Conservation (phyloP, 1,140 invertebrate genomes). For the Brachionus rubens region DNA sequence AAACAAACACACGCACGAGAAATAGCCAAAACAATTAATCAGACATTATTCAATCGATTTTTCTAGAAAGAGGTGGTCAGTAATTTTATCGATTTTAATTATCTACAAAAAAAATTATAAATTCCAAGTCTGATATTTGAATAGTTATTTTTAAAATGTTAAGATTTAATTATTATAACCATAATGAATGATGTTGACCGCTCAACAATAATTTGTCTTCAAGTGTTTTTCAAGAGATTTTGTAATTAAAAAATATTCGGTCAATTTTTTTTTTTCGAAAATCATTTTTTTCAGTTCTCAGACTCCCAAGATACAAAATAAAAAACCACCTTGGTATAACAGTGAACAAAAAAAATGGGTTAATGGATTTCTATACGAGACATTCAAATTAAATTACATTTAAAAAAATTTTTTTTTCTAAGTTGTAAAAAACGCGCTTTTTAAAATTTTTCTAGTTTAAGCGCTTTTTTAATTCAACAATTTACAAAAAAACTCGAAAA, state of each 20-base stretch:
- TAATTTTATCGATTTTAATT: no score
- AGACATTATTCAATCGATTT: no score
- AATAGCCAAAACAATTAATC: slow-evolving; percentile 35
- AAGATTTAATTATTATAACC: no score
- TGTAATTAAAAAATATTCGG: slow-evolving; percentile 13
- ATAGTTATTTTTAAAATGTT: slow-evolving; percentile 31
- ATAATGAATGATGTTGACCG: slow-evolving; percentile 39
- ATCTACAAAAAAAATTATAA: no score
- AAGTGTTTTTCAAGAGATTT: slow-evolving; percentile 23
- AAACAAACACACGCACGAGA: slow-evolving; percentile 18
- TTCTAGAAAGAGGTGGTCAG: no score
- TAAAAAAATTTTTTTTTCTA: no score
- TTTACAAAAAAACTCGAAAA: neutral
- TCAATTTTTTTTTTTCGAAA: neutral
- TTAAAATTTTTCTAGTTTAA: neutral
- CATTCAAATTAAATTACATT: slow-evolving; percentile 41
- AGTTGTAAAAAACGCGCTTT: slow-evolving; percentile 37
- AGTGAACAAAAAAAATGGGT: slow-evolving; percentile 12
- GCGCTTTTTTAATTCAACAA: slow-evolving; percentile 1
- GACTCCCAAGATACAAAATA: neutral
- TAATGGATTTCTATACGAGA: slow-evolving; percentile 25
- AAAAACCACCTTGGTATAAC: no score
- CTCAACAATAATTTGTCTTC: neutral
- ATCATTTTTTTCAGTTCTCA: neutral
- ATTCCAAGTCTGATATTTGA: no score